Conservation (phyloP, 1,140 invertebrate genomes). For the Bilobella aurantiaca region DNA sequence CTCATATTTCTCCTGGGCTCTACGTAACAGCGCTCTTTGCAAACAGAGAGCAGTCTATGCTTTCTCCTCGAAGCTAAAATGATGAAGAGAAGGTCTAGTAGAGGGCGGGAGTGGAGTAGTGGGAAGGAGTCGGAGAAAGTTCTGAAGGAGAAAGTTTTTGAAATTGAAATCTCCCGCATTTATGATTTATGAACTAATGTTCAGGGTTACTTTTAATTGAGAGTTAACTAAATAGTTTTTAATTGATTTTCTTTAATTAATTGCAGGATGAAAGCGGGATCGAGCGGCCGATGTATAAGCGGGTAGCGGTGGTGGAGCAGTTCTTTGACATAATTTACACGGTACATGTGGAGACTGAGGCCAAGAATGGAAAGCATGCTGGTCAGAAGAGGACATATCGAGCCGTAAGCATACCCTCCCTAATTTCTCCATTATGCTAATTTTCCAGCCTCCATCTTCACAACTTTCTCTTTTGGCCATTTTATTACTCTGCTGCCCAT, state of each 20-base stretch:
- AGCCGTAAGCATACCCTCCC: constrained; percentile 64
- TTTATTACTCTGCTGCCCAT: too few relatives aligned
- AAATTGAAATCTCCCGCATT: neutral
- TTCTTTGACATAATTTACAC: constrained; percentile 95
- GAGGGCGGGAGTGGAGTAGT: neutral
- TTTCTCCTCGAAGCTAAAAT: neutral
- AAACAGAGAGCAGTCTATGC: neutral
- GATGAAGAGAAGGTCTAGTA: too few relatives aligned
- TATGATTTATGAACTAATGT: neutral
- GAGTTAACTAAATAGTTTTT: too few relatives aligned
- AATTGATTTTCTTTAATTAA: neutral
- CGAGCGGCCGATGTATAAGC: constrained; percentile 56
- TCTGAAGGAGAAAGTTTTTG: neutral
- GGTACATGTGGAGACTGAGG: constrained; percentile 83
- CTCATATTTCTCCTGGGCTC: neutral
- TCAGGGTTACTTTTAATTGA: too few relatives aligned
- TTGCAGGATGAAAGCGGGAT: constrained; percentile 40
- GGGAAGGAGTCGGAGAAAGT: neutral
- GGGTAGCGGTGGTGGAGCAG: constrained; percentile 89
- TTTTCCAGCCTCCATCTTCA: too few relatives aligned
- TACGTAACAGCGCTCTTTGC: too few relatives aligned
- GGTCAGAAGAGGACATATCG: constrained; percentile 91
- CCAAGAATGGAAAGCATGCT: constrained; percentile 80
- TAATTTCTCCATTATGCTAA: too few relatives aligned
- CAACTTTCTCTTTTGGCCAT: too few relatives aligned